Conservation (phyloP, 2,113 vertebrate species). For the Climacteris rufus region DNA sequence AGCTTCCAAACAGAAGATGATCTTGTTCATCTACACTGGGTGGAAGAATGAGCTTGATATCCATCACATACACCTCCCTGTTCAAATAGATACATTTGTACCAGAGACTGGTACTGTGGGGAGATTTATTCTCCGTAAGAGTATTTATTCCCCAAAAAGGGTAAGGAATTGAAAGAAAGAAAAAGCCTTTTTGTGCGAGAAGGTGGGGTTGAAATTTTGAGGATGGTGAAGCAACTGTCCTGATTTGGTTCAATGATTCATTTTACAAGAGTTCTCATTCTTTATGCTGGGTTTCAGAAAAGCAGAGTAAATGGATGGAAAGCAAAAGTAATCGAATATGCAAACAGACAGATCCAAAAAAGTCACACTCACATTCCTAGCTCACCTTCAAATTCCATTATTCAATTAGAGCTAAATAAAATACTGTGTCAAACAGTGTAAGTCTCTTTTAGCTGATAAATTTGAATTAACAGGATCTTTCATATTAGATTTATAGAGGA, state of each 20-base stretch:
- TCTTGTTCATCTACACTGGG: not conserved
- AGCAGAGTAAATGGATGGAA: fast-evolving
- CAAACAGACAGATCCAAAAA: not conserved
- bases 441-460: not conserved
- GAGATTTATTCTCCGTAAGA: not conserved
- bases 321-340: not conserved
- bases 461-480: not conserved
- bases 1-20: not conserved
- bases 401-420: not conserved
- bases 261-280: not conserved
- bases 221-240: not conserved
- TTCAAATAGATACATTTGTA: fast-evolving
- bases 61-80: fast-evolving
- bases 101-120: not conserved
- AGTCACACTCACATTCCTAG: not conserved
- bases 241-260: not conserved
- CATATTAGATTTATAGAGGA: not conserved
- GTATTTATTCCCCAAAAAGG: no score
- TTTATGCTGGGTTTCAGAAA: not conserved
- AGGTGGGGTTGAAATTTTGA: not conserved
- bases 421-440: not conserved
- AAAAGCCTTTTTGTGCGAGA: not conserved
- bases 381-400: not conserved
- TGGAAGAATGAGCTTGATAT: not conserved
- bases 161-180: not conserved